Evolutionary conservation across 2,888 invertebrate species (phyloP).

Genomic region (Eupithecia subfuscata): DNA sequence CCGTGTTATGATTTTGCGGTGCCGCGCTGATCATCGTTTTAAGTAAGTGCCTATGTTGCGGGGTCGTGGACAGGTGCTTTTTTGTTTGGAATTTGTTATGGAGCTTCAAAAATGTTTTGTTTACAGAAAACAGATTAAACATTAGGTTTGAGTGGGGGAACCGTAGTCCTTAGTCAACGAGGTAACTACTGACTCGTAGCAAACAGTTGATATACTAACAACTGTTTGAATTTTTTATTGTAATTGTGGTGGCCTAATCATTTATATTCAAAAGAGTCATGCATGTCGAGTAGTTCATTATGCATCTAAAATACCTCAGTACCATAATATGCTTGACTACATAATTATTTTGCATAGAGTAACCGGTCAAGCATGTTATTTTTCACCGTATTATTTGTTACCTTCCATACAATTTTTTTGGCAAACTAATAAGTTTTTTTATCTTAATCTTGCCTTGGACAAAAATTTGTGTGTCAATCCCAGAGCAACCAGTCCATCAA

Average conservation of each 20-base stretch:
- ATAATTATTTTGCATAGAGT: too few species aligned
- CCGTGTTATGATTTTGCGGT: constrained; percentile 76
- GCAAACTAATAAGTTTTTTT: too few species aligned
- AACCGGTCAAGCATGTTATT: too few species aligned
- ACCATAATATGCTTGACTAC: too few species aligned
- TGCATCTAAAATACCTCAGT: background rate
- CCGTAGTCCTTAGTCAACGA: background rate
- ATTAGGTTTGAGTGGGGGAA: background rate
- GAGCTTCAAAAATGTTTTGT: constrained; percentile 20
- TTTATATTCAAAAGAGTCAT: background rate
- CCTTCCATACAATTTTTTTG: too few species aligned
- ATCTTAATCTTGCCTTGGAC: too few species aligned
- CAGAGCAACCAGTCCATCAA: background rate
- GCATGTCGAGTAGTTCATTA: background rate
- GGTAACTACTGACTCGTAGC: background rate
- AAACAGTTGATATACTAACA: background rate
- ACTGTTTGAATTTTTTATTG: too few species aligned
- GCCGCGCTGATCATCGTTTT: constrained; percentile 50
- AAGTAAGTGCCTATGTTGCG: constrained; percentile 58
- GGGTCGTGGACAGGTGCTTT: constrained; percentile 61
- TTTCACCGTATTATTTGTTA: too few species aligned
- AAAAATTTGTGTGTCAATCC: background rate
- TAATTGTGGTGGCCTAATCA: background rate
- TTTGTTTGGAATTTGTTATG: constrained; percentile 40
- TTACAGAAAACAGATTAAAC: background rate